Evolutionary conservation across 2,113 vertebrate genomes (phyloP).

Genomic region (Origma solitaria): DNA sequence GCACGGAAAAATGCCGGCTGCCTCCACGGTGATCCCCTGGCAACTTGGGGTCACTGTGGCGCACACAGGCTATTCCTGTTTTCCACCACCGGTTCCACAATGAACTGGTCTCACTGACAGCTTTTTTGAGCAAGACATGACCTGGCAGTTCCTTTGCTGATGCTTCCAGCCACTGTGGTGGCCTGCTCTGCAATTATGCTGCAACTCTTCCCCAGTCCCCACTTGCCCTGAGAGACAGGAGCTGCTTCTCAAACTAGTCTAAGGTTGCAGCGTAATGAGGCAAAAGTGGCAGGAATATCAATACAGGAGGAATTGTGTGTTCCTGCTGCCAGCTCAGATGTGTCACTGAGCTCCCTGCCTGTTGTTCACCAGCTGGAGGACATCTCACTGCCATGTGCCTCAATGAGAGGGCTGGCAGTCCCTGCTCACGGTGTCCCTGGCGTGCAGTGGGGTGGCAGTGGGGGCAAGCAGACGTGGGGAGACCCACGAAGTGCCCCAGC

Average conservation of each 20-base stretch:
- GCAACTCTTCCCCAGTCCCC: not conserved
- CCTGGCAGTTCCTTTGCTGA: no score
- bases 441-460: not conserved
- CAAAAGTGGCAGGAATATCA: not conserved
- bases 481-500: not conserved
- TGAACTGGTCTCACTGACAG: not conserved
- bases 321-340: not conserved
- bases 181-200: accelerated
- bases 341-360: accelerated
- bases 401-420: not conserved
- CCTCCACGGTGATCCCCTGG: not conserved
- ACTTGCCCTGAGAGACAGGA: not conserved
- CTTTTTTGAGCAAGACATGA: not conserved
- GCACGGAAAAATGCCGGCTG: accelerated
- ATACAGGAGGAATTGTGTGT: not conserved
- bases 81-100: not conserved
- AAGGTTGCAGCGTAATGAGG: not conserved
- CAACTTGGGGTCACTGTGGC: not conserved
- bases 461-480: not conserved
- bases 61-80: accelerated
- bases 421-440: no score
- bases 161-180: not conserved
- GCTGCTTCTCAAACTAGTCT: not conserved
- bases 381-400: accelerated
- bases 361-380: accelerated